phyloP scores from a whole-genome alignment of 2,797 vertebrate species.

The Lagodon rhomboides region DNA sequence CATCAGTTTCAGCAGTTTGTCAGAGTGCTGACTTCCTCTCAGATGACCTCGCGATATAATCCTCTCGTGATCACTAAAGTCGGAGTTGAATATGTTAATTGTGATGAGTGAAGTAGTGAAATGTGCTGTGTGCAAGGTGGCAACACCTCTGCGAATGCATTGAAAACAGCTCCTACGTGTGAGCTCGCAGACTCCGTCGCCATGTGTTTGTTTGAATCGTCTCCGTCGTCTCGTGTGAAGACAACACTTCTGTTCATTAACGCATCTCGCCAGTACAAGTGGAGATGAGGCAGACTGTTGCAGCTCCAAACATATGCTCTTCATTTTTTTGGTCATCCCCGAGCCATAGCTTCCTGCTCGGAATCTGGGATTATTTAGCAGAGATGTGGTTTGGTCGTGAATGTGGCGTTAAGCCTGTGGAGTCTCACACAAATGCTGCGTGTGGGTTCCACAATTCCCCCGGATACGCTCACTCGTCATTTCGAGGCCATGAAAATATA shows the following conservation, averaged over 20 bases:
- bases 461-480: constrained; percentile 5
- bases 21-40: constrained; percentile 35
- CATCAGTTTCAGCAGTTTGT: constrained; percentile 65
- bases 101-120: constrained; percentile 11
- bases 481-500: constrained; percentile 47
- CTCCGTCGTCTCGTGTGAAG: constrained; percentile 11
- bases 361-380: constrained; percentile 57
- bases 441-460: constrained; percentile 32
- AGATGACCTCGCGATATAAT: constrained; percentile 33
- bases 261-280: constrained; percentile 30
- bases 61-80: not conserved
- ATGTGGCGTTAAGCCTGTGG: constrained; percentile 37
- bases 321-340: constrained; percentile 45
- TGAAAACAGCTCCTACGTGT: constrained; percentile 10
- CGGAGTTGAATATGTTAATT: constrained; percentile 10
- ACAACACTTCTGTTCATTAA: constrained; percentile 48
- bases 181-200: not conserved
- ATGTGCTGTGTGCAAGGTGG: not conserved
- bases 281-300: constrained; percentile 49
- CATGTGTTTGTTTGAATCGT: constrained; percentile 41
- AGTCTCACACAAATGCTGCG: constrained; percentile 23
- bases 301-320: constrained; percentile 63
- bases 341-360: constrained; percentile 50
- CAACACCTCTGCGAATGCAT: not conserved
- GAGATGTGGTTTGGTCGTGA: constrained; percentile 23